phyloP scores from a whole-genome alignment of 2,797 vertebrate species.

The Ptychadena robeensis region DNA sequence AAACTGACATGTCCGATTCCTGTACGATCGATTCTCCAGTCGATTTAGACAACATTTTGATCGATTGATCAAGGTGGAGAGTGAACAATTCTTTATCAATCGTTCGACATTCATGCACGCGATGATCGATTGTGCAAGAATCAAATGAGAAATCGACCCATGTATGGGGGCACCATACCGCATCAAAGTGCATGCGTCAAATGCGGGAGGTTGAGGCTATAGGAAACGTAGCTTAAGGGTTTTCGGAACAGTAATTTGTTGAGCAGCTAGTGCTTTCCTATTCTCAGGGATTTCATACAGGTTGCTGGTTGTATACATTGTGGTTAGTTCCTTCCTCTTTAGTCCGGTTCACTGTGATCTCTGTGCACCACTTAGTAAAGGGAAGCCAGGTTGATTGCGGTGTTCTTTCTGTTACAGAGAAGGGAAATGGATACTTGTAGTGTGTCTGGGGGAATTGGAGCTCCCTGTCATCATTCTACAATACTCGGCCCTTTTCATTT shows the following conservation, averaged over 20 bases:
- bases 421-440: slow-evolving; percentile 9
- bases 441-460: slow-evolving; percentile 29
- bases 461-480: slow-evolving; percentile 11
- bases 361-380: not conserved
- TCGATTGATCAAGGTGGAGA: too few relatives aligned
- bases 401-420: not conserved
- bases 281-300: not conserved
- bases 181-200: too few relatives aligned
- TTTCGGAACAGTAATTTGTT: not conserved
- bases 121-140: too few relatives aligned
- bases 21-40: too few relatives aligned
- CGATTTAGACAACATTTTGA: too few relatives aligned
- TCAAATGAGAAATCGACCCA: too few relatives aligned
- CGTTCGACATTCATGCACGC: too few relatives aligned
- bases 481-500: slow-evolving; percentile 37
- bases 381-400: slow-evolving; percentile 36
- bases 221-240: too few relatives aligned
- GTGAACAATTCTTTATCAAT: too few relatives aligned
- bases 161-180: too few relatives aligned
- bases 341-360: not conserved
- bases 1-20: too few relatives aligned
- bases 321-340: not conserved
- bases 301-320: not conserved
- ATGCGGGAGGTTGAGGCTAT: too few relatives aligned
- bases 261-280: not conserved